Percentiles rank a stretch among this genome's conserved stretches.
Evolutionary conservation across 1,140 invertebrate genomes (phyloP).

Genomic region (Campoletis sonorensis): DNA sequence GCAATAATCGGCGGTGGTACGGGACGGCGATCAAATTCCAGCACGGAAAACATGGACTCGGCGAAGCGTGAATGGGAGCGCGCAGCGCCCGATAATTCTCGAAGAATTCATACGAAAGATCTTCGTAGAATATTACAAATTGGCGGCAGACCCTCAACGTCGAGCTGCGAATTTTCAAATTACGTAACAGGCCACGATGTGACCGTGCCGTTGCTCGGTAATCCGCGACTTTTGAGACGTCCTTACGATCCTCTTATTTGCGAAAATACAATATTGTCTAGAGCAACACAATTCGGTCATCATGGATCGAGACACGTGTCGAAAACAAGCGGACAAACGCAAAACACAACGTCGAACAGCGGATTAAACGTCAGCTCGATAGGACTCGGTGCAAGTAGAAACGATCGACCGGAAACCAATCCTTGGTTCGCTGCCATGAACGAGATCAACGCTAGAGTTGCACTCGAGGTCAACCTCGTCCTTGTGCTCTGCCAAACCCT

Average conservation of each 20-base stretch:
- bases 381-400: constrained; percentile 2
- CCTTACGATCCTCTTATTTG: constrained; percentile 75
- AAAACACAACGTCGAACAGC: background rate
- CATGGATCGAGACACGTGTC: constrained; percentile 62
- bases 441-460: constrained; percentile 71
- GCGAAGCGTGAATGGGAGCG: constrained; percentile 73
- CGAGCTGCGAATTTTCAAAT: constrained; percentile 61
- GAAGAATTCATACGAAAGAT: constrained; percentile 69
- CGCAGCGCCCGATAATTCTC: constrained; percentile 67
- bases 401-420: constrained; percentile 53
- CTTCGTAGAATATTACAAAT: constrained; percentile 67
- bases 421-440: constrained; percentile 76
- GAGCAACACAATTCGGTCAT: constrained; percentile 68
- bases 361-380: background rate
- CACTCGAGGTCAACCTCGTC: constrained; percentile 72
- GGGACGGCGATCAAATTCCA: constrained; percentile 44
- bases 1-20: constrained; percentile 28
- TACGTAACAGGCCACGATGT: constrained; percentile 69
- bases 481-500: constrained; percentile 72
- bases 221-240: constrained; percentile 69
- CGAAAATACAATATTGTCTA: constrained; percentile 73
- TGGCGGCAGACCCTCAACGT: constrained; percentile 49
- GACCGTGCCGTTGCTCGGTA: constrained; percentile 68
- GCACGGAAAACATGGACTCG: constrained; percentile 65
- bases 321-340: constrained; percentile 55